Evolutionary conservation across 2,113 vertebrate genomes (phyloP).

Genomic region (Antigone vipio): DNA sequence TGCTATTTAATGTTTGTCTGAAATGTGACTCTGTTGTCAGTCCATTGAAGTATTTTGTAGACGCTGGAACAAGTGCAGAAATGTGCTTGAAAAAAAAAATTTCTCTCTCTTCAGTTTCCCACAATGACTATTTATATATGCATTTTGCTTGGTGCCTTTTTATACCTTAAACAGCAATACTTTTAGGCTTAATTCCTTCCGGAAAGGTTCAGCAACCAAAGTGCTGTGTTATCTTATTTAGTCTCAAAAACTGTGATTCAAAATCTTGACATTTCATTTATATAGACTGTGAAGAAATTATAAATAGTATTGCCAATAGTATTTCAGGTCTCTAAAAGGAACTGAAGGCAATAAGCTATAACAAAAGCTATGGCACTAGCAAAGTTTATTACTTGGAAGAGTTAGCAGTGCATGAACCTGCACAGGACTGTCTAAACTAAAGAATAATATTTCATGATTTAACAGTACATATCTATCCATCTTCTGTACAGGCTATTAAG

Average conservation of each 20-base stretch:
- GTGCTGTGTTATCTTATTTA: not conserved
- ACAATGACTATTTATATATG: not conserved
- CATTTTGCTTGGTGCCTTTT: not conserved
- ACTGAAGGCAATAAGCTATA: not conserved
- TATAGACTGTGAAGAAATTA: not conserved
- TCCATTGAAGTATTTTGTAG: conserved; percentile 2
- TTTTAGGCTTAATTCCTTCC: not conserved
- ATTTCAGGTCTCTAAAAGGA: not conserved
- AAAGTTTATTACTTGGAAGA: not conserved
- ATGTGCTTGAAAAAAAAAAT: not conserved
- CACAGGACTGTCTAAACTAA: not conserved
- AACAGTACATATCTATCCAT: not conserved
- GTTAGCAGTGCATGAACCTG: not conserved
- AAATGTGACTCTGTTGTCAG: conserved; percentile 30
- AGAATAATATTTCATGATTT: not conserved
- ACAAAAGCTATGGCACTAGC: not conserved
- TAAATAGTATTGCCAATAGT: not conserved
- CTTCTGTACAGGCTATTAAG: not conserved
- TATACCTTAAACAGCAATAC: not conserved
- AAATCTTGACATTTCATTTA: not conserved
- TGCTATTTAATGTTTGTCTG: conserved; percentile 38
- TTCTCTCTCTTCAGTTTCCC: not conserved
- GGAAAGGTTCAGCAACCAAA: not conserved
- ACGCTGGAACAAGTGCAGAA: conserved; percentile 15
- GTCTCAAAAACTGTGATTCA: not conserved